Base-by-base conservation (phyloP, 2,888 invertebrate genomes). In the Drosophila suboccidentalis region DNA sequence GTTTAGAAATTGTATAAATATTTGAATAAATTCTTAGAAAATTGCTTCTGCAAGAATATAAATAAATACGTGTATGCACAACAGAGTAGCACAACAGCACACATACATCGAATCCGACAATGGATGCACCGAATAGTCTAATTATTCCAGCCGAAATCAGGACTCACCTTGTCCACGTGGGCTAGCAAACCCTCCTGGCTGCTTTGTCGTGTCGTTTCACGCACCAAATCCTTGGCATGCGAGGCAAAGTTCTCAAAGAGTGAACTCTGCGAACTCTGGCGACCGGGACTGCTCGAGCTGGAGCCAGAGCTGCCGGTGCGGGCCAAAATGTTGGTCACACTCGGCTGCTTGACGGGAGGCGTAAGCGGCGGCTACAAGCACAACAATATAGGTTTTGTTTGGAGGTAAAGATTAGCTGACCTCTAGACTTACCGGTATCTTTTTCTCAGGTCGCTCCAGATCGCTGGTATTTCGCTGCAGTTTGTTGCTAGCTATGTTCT, bases 121-220 rank as follows among this genome's bases (percentile, higher is more conserved):
- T 59, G 58, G 64, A 77, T 66, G 60, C 60, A 69, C 15, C 19
- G 17, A 32, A 41, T 50, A 59, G 22, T 26, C 32, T 2, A n/a
- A 26, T 6, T 15, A 44, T 46, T 36, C 26, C 5, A 29, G 19
- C 32, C 13, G 13, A 1, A 3, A 38, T 32, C 15, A 53, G n/a
- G 19, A 74, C 90, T 82, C 93, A 97, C 97, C 95, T 97, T 97
- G 90, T 97, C 97, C 95, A 98, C 96, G 74, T 97, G 97, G 2
- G 97, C 97, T 9, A 97, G 93, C 5, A 97, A 90, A 29, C 97
- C 97, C 91, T 98, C 97, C 91, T 97, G 97, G 87, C 97, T 97
- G 91, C 96, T 96, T 91, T 97, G 97, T 2, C 97, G 94, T 0
- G 97, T 97, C 0, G 97, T 97, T 91, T 98, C 98, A 51, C 96